Base-by-base conservation (phyloP, 35 echinoderm and acorn worm genomes). In the Apostichopus californicus region DNA sequence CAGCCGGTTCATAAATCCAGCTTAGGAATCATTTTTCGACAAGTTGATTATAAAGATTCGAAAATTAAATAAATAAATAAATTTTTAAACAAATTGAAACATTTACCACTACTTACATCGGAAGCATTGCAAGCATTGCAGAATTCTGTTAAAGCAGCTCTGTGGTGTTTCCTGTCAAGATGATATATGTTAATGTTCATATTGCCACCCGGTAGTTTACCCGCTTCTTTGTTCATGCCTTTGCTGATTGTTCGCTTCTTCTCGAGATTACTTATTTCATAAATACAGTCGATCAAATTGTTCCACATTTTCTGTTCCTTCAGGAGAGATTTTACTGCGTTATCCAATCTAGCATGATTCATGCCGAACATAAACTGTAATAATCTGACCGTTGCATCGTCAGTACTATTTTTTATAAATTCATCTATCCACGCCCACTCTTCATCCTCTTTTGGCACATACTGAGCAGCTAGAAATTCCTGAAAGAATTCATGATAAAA, bases 401-500 rank as follows among this genome's bases (percentile, higher is more conserved):
- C 86, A 6, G 12, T 7, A 21, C 21, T 71, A 9, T 18, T 18
- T 21, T 87, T 63, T 4, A 87, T 46, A 11, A 65, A 65, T 66
- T 87, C 21, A 14, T 20, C 25, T 11, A 87, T 17, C 25, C 18
- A 58, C 58, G 64, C 66, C 25, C 18, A 57, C 52, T 87, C 18
- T 66, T 17, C 24, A 13, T 87, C 57, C 1, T 9, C 28, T 23
- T 1, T 5, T 22, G 57, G 26, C 0, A 71, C 14, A 54, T 87
- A 87, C 20, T 71, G 18, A 71, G 55, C 86, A 17, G 64, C 57
- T 22, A 87, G 52, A 63, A 57, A 87, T 87, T 87, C 86, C 25
- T 61, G 5, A 52, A 87, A 87, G 58, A 58, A 87, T 59, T 87
- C 54, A 71, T 87, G 86, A 61, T 87, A 87, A 71, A 87, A 87